Evolutionary conservation across 2,113 vertebrate species (phyloP).

Genomic region (Entelurus aequoreus): DNA sequence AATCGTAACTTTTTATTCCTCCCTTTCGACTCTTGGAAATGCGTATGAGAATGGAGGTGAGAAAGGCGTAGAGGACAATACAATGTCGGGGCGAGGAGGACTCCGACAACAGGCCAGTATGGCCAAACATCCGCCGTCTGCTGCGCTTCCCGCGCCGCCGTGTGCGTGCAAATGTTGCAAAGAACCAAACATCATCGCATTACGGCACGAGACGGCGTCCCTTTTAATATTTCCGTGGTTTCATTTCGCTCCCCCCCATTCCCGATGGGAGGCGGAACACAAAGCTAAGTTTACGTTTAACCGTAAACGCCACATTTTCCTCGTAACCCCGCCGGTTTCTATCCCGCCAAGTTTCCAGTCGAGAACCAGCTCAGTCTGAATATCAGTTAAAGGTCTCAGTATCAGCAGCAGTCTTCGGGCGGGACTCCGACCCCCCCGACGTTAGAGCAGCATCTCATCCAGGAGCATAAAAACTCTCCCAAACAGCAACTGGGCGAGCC

Average conservation of each 20-base stretch:
- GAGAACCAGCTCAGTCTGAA: conserved; percentile 96
- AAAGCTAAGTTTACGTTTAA: conserved; percentile 60
- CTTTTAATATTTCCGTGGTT: conserved; percentile 8
- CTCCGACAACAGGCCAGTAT: conserved; percentile 81
- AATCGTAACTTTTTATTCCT: conserved; percentile 59
- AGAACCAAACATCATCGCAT: conserved; percentile 38
- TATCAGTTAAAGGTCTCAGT: conserved; percentile 80
- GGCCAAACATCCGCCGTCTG: conserved; percentile 86
- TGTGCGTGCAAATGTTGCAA: conserved; percentile 75
- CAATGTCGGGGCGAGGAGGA: conserved; percentile 82
- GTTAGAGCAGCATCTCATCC: conserved; percentile 92
- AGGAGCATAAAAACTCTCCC: conserved; percentile 84
- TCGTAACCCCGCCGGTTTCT: conserved; percentile 57
- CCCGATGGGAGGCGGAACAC: conserved; percentile 35
- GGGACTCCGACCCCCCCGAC: conserved; percentile 79
- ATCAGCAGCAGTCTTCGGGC: conserved; percentile 88
- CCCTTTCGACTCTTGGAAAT: conserved; percentile 62
- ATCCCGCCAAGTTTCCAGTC: conserved; percentile 82
- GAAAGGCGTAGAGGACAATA: conserved; percentile 69
- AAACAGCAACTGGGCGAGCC: conserved; percentile 80
- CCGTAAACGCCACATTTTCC: conserved; percentile 34
- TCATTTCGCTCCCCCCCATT: conserved; percentile 7
- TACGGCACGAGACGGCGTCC: conserved; percentile 14
- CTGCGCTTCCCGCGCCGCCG: conserved; percentile 78
- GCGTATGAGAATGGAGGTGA: conserved; percentile 40